Evolutionary conservation across 2,113 vertebrate species (phyloP).

Genomic region (Hoplias malabaricus): DNA sequence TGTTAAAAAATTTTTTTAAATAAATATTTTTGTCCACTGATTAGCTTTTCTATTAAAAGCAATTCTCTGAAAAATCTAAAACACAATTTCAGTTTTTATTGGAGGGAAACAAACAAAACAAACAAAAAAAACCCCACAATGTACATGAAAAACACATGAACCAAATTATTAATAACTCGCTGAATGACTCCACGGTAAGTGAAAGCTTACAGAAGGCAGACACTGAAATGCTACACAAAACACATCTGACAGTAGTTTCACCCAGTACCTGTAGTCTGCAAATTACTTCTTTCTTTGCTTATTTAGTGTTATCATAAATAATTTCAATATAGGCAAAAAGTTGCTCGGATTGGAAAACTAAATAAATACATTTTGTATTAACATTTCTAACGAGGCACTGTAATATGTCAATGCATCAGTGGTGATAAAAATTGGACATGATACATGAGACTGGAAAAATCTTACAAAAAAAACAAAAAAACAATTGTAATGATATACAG

Average conservation of each 20-base stretch:
- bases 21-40: constrained; percentile 12
- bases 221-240: constrained; percentile 36
- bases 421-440: constrained; percentile 23
- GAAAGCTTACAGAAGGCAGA: neutral
- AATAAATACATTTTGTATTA: constrained; percentile 48
- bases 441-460: neutral
- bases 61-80: constrained; percentile 18
- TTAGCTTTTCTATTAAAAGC: constrained; percentile 1
- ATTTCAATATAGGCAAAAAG: constrained; percentile 39
- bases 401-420: constrained; percentile 38
- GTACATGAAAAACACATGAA: constrained; percentile 21
- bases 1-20: constrained; percentile 21
- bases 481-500: constrained; percentile 35
- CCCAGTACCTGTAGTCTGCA: constrained; percentile 13
- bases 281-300: constrained; percentile 10
- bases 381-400: constrained; percentile 49
- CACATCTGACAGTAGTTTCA: constrained; percentile 25
- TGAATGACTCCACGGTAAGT: neutral
- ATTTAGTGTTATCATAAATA: constrained; percentile 43
- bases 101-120: neutral
- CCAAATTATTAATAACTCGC: constrained; percentile 7
- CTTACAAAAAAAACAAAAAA: neutral
- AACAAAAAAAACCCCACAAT: neutral
- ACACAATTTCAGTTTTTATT: constrained; percentile 5
- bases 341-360: constrained; percentile 36